These are phyloP conservation scores for Epinotia bilunana DNA, from an alignment of 2,888 invertebrate genomes.

Conservation along the genomic window DNA sequence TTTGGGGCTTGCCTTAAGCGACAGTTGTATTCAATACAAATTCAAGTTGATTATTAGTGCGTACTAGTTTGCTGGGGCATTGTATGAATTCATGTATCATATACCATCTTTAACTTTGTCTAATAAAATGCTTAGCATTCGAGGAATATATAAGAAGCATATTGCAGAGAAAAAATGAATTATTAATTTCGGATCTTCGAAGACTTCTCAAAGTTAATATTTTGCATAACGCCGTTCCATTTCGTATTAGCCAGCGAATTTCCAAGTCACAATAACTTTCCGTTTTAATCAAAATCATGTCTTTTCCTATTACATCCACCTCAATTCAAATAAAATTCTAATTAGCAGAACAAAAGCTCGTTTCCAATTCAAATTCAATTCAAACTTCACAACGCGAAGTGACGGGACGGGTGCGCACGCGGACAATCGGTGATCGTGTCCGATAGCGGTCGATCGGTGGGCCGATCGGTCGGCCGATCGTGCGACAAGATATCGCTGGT, in stretches of 20 bases:
- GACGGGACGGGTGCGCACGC: constrained; percentile 5
- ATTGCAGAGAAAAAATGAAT: background rate
- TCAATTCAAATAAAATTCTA: constrained; percentile 28
- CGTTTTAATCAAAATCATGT: constrained; percentile 27
- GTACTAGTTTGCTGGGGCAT: too few relatives aligned
- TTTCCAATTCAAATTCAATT: constrained; percentile 29
- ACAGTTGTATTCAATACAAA: too few relatives aligned
- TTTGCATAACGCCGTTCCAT: constrained; percentile 1
- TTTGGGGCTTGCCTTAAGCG: too few relatives aligned
- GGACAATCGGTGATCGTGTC: constrained; percentile 53
- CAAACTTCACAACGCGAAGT: constrained; percentile 18
- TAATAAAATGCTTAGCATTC: background rate
- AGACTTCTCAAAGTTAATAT: background rate
- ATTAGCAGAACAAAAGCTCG: constrained; percentile 29
- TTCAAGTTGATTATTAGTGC: too few relatives aligned
- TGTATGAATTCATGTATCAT: too few relatives aligned
- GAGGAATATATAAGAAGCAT: too few relatives aligned
- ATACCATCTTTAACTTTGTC: too few relatives aligned
- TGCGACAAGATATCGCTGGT: constrained; percentile 31
- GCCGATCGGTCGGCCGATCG: constrained; percentile 34
- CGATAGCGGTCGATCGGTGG: constrained; percentile 50
- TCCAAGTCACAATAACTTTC: constrained; percentile 13
- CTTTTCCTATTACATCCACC: constrained; percentile 26
- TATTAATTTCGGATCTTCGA: background rate
- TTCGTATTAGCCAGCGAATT: constrained; percentile 4